phyloP scores from a whole-genome alignment of 1,140 invertebrate species.

The Phymastichus coffea region DNA sequence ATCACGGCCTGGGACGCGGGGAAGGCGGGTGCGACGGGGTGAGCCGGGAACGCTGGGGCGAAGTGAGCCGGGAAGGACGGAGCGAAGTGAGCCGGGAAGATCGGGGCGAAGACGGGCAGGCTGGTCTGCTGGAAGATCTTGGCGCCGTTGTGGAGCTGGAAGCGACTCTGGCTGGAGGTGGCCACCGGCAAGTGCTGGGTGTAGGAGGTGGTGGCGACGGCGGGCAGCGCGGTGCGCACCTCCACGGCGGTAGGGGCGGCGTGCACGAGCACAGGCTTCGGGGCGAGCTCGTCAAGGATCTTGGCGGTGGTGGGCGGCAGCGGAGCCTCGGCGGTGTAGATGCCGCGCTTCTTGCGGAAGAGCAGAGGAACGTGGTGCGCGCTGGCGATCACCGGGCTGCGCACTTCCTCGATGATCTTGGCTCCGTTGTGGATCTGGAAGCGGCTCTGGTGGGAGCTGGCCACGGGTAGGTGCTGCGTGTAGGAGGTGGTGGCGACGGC shows the following conservation, averaged over 20 bases:
- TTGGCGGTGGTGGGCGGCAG: not conserved
- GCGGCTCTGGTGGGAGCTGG: slow-evolving; percentile 15
- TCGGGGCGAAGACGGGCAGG: slow-evolving; percentile 3
- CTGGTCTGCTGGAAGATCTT: slow-evolving; percentile 14
- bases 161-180: not conserved
- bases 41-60: not conserved
- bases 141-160: slow-evolving; percentile 13
- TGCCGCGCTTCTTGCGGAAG: not conserved
- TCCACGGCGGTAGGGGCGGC: not conserved
- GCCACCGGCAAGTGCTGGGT: not conserved
- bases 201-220: not conserved
- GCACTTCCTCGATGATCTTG: not conserved
- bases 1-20: not conserved
- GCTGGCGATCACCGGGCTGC: not conserved
- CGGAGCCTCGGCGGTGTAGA: not conserved
- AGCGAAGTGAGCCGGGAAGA: not conserved
- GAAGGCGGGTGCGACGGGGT: not conserved
- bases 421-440: slow-evolving; percentile 18
- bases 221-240: not conserved
- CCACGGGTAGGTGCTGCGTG: slow-evolving; percentile 1
- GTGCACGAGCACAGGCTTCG: not conserved
- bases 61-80: not conserved
- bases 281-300: not conserved
- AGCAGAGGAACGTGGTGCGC: not conserved
- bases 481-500: too few relatives aligned